Evolutionary conservation across 2,888 invertebrate genomes (phyloP).

Genomic region (Blastobasis adustella): DNA sequence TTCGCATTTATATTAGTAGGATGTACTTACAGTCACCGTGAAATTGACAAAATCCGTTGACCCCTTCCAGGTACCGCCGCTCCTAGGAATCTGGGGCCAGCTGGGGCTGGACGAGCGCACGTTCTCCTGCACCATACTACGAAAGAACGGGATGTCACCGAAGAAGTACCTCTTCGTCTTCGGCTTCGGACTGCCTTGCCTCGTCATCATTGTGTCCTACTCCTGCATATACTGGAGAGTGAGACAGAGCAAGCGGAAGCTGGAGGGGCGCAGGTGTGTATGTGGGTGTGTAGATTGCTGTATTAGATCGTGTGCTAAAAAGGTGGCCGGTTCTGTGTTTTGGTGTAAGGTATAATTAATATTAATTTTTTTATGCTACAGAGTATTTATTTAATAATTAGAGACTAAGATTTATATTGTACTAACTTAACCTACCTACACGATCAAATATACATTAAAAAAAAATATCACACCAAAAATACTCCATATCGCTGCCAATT

Average conservation of each 20-base stretch:
- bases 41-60: too few species aligned
- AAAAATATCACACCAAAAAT: too few species aligned
- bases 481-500: too few species aligned
- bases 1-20: too few species aligned
- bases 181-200: slow-evolving; percentile 88
- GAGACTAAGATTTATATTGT: too few species aligned
- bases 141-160: slow-evolving; percentile 84
- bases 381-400: too few species aligned
- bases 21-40: too few species aligned
- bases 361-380: too few species aligned
- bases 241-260: slow-evolving; percentile 80
- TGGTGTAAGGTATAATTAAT: not conserved
- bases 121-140: slow-evolving; percentile 92
- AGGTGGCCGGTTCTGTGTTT: slow-evolving; percentile 24
- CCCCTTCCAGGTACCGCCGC: slow-evolving; percentile 80
- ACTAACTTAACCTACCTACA: too few species aligned
- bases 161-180: slow-evolving; percentile 89
- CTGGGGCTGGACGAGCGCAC: slow-evolving; percentile 86
- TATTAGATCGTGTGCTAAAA: slow-evolving; percentile 1
- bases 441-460: too few species aligned
- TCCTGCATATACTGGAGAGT: slow-evolving; percentile 90
- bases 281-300: slow-evolving; percentile 51
- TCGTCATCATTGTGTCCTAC: slow-evolving; percentile 89
- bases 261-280: slow-evolving; percentile 82
- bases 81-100: slow-evolving; percentile 88